phyloP scores from a whole-genome alignment of 2,113 vertebrate genomes.

The Falco punctatus region DNA sequence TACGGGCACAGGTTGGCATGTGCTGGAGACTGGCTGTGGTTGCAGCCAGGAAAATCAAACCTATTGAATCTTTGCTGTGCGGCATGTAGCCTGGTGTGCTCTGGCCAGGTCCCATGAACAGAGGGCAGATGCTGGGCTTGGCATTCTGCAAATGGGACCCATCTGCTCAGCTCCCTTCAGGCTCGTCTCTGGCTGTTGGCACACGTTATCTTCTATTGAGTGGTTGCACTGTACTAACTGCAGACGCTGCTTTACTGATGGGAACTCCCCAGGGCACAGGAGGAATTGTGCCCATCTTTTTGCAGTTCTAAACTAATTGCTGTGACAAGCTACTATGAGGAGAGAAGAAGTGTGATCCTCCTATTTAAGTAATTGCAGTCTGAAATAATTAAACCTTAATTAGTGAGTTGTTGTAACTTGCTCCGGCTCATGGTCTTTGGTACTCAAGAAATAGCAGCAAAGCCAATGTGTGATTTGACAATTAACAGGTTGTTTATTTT shows the following conservation, averaged over 20 bases:
- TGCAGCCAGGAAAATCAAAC: background rate
- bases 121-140: background rate
- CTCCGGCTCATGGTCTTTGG: background rate
- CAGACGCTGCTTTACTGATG: background rate
- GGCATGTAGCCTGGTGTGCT: background rate
- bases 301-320: background rate
- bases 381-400: background rate
- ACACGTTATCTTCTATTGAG: background rate
- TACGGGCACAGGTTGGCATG: fast-evolving
- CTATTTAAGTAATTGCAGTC: background rate
- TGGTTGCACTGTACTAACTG: background rate
- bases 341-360: background rate
- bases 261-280: background rate
- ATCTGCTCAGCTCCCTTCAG: background rate
- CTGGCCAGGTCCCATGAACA: background rate
- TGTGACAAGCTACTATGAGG: background rate
- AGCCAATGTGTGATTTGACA: background rate
- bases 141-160: background rate
- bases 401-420: background rate
- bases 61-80: background rate
- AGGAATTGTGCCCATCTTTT: background rate
- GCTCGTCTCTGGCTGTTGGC: background rate
- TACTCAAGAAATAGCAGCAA: background rate
- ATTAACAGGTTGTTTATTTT: background rate
- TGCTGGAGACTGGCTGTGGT: background rate